phyloP scores from a whole-genome alignment of 2,797 vertebrate genomes.

The Danio aesculapii region DNA sequence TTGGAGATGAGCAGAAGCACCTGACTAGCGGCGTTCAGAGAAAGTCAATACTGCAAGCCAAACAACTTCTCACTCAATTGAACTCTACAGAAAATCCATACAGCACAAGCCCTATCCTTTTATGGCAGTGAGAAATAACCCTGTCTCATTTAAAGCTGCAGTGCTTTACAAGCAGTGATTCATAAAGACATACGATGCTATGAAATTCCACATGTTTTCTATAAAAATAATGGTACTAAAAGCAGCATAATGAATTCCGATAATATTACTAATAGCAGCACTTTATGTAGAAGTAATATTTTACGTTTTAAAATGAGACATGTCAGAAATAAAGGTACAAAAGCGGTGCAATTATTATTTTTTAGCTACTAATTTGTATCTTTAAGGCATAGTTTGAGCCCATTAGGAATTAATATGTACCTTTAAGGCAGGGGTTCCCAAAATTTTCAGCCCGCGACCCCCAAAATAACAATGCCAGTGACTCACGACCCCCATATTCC shows the following conservation, averaged over 20 bases:
- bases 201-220: not conserved
- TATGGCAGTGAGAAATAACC: constrained; percentile 79
- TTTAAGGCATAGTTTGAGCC: too few relatives aligned
- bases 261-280: too few relatives aligned
- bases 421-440: too few relatives aligned
- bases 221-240: not conserved
- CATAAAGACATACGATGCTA: not conserved
- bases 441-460: too few relatives aligned
- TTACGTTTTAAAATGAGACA: too few relatives aligned
- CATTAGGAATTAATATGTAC: too few relatives aligned
- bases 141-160: constrained; percentile 55
- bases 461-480: too few relatives aligned
- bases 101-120: constrained; percentile 83
- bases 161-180: constrained; percentile 33
- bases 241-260: not conserved
- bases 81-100: constrained; percentile 94
- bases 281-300: too few relatives aligned
- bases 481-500: too few relatives aligned
- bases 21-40: constrained; percentile 91
- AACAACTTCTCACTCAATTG: constrained; percentile 99
- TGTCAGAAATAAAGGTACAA: too few relatives aligned
- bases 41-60: constrained; percentile 96
- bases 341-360: too few relatives aligned
- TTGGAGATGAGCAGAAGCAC: constrained; percentile 94
- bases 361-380: not conserved